Evolutionary conservation across 35 echinoderm and acorn worm species (phyloP).

Genomic region (Apostichopus parvimensis): DNA sequence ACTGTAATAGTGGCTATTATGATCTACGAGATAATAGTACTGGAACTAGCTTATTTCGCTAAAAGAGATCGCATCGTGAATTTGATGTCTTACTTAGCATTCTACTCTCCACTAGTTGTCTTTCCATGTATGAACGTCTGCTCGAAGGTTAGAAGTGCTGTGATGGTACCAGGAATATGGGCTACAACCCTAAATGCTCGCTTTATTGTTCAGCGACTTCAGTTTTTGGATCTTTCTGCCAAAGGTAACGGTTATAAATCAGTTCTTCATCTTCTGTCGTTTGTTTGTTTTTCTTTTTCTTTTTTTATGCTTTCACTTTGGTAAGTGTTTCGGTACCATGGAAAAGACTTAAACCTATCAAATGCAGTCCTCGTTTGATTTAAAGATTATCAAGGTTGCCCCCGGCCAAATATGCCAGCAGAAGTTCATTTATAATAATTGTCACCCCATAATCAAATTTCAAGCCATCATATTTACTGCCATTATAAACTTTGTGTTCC

Average conservation of each 20-base stretch:
- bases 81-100: not conserved
- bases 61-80: not conserved
- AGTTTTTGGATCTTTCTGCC: not conserved
- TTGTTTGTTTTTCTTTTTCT: no score
- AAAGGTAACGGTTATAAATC: not conserved
- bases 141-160: not conserved
- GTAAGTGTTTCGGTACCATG: no score
- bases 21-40: not conserved
- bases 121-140: conserved; percentile 14
- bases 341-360: no score
- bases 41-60: not conserved
- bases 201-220: not conserved
- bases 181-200: not conserved
- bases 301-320: no score
- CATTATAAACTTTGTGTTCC: no score
- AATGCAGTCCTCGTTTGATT: no score
- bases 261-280: no score
- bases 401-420: no score
- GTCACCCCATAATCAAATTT: no score
- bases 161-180: not conserved
- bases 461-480: no score
- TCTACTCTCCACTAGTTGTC: not conserved
- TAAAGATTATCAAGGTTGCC: no score
- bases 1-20: not conserved
- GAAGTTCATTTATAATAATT: no score